Evolutionary conservation across 2,113 vertebrate species (phyloP), one percentile per base, ranked within the genome.

Genomic region (Procapra przewalskii): DNA sequence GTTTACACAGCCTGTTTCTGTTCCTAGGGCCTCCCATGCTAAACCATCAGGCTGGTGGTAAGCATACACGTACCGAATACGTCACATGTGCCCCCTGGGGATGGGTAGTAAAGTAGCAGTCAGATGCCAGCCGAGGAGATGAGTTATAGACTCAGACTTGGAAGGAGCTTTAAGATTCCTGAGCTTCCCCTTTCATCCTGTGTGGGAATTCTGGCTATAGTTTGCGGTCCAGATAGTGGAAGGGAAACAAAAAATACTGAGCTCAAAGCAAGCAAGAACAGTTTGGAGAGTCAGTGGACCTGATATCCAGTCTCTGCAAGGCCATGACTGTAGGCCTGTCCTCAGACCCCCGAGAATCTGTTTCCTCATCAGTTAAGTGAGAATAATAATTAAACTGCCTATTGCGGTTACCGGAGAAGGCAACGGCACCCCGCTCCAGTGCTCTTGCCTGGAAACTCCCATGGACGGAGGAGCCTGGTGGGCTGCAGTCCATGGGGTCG

Each of bases 1-100:
- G 50, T 94, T 88, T 83, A 83, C 79, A 93, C 57, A 96, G 96
- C 67, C 90, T 87, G 57, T 86, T 94, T 92, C 91, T 98, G 67
- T 57, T 89, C 79, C 81, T 45, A 95, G 33, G 83, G 91, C 64
- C 94, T 88, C 93, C 67, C 40, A 1, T 55, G 81, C 60, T 94
- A 29, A 4, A 52, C 50, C 50, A 52, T 15, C 50, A 27, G 89
- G 82, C 77, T 64, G 77, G 59, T n/a, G 50, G 59, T 11, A 71
- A 89, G 50, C 59, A 23, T 16, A 21, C 83, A 62, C n/a, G 93
- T 15, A 91, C 95, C 33, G 43, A 92, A 80, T 2, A 7, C 31
- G 57, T 31, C 85, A 57, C 40, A 7, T 1, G 40, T 36, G 31
- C 71, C 52, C 80, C 40, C 1, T 5, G 15, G 48, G 80, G 79